These are phyloP conservation scores for Macrosiphum euphorbiae DNA, from an alignment of 2,888 invertebrate species.

Conservation along the genomic window DNA sequence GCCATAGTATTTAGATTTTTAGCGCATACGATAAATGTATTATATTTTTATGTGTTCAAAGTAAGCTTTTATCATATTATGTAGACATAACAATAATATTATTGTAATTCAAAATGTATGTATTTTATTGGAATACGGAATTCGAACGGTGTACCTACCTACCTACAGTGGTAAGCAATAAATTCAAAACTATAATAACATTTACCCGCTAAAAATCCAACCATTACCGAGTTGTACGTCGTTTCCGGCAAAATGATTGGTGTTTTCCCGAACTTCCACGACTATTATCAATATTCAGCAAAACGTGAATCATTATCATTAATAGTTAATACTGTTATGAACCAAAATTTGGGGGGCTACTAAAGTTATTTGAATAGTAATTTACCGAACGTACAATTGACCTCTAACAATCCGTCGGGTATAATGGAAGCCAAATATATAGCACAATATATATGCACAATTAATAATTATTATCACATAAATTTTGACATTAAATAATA, in stretches of 20 bases:
- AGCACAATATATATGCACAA: neutral
- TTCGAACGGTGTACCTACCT: neutral
- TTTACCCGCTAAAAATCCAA: neutral
- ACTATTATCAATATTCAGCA: constrained; percentile 4
- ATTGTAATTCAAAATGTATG: neutral
- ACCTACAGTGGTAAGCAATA: neutral
- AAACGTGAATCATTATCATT: neutral
- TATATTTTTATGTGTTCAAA: neutral
- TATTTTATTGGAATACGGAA: neutral
- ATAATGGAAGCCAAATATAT: neutral
- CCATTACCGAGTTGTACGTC: neutral
- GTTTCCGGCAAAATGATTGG: constrained; percentile 10
- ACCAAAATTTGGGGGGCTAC: neutral
- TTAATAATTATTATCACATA: neutral
- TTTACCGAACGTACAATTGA: constrained; percentile 7
- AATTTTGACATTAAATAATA: neutral
- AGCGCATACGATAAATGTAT: neutral
- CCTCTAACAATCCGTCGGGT: neutral
- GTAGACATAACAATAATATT: neutral
- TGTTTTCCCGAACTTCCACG: neutral
- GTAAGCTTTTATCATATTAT: neutral
- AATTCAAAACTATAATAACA: neutral
- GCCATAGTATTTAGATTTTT: neutral
- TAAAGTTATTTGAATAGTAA: constrained; percentile 21
- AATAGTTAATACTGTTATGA: neutral